Evolutionary conservation across 2,888 invertebrate species (phyloP), one percentile per base, ranked within the genome.

Genomic region (Galeruca laticollis): DNA sequence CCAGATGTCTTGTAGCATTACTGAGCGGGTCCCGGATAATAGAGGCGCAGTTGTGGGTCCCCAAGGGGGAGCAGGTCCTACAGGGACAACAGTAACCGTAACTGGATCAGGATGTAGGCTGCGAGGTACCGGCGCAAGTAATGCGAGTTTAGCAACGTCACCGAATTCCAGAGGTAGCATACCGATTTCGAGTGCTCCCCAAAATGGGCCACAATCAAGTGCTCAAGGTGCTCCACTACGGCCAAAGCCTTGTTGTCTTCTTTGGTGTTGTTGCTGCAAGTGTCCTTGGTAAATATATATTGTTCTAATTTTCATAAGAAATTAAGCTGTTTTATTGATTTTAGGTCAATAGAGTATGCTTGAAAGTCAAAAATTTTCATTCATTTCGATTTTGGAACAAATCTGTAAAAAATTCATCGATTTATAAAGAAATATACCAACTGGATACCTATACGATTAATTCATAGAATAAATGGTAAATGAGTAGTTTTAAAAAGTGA

Each of bases 191-290:
- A 79, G 77, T 78, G 72, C 80, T 75, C 77, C 84, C 76, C 77
- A 83, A 79, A 73, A 83, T 82, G 78, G 80, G 74, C 75, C 79
- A 71, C 75, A 81, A 77, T 72, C 80, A 68, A 76, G 86, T 82
- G 70, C 81, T 79, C 76, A 82, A 81, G 80, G 84, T 81, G 81
- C 86, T 81, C 80, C 83, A 73, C 77, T 84, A 72, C 86, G 88
- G 63, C 86, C 87, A 76, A 90, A 89, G 82, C 89, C 89, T 60
- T 90, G 91, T 82, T 90, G 90, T 82, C 88, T 90, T 78, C 90
- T 91, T 76, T 90, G 90, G 89, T 91, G 91, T 83, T 91, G 91
- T 81, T 91, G 91, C 84, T 91, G 91, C 85, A 90, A 90, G 84
- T 91, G 91, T 85, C 90, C 90, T 82, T 91, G 91, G 90, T 90